A percentile compares a stretch with the other conserved stretches of the same genome.
Evolutionary conservation across 2,888 invertebrate species (phyloP).

Genomic region (Pandemis cinnamomeana): DNA sequence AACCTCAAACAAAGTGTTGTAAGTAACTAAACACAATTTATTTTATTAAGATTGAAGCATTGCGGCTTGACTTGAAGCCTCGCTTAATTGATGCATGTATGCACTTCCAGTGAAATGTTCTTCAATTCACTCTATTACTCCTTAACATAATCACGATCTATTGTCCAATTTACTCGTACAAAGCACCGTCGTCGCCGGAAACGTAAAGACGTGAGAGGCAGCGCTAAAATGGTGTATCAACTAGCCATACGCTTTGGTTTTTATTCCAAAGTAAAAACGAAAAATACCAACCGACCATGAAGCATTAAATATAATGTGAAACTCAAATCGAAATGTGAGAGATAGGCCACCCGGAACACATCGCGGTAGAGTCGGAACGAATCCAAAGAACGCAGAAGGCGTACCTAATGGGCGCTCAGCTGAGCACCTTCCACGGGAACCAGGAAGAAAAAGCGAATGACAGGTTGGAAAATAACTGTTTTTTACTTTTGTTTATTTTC

Average conservation of each 20-base stretch:
- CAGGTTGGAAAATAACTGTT: conserved; percentile 6
- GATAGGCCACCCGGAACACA: conserved; percentile 34
- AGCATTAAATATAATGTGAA: conserved; percentile 32
- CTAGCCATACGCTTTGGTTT: not conserved
- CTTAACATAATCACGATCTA: not conserved
- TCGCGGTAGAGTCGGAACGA: conserved; percentile 35
- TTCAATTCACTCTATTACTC: conserved; percentile 6
- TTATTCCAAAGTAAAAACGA: not conserved
- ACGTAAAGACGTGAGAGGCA: not conserved
- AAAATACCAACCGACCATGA: conserved; percentile 13
- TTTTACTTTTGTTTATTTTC: conserved; percentile 21
- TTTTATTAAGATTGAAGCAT: too few relatives aligned
- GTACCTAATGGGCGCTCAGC: conserved; percentile 25
- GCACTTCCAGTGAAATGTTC: not conserved
- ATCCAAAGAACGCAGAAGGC: conserved; percentile 28
- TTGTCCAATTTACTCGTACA: not conserved
- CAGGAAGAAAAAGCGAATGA: conserved; percentile 33
- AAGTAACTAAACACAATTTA: too few relatives aligned
- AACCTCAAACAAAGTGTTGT: too few relatives aligned
- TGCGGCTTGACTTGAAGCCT: too few relatives aligned
- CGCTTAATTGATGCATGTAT: not conserved
- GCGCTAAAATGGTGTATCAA: not conserved
- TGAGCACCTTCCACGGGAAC: conserved; percentile 30
- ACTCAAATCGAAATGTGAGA: conserved; percentile 27
- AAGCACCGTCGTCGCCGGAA: not conserved